Evolutionary conservation across 2,797 vertebrate genomes (phyloP), one percentile per base, ranked within the genome.

Genomic region (Perdix hodgsoniae): DNA sequence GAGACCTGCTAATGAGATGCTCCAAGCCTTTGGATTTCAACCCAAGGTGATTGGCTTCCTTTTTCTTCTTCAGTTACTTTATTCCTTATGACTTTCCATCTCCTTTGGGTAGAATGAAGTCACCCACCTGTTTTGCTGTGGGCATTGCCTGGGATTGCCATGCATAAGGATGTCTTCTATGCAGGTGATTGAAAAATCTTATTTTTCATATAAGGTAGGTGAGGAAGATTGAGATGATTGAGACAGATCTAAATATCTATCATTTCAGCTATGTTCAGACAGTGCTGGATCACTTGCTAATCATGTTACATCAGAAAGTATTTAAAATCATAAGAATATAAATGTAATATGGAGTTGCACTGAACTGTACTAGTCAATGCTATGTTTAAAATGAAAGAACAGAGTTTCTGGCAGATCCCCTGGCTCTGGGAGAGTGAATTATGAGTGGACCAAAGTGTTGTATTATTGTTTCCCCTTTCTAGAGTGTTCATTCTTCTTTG

Each of bases 81-180:
- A 44, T 86, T 67, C 17, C 44, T 67, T 2, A 1, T 10, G 52
- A 5, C 18, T 74, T 88, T n/a, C 35, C n/a, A 16, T 52, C 21
- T 78, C 5, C 5, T 31, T n/a, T 78, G 42, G 22, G 26, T 69
- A 35, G 40, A 57, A 61, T 0, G 3, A 24, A 18, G 6, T 5
- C 14, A 67, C 2, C 2, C 1, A 3, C 29, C 9, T 12, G 0
- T 44, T 59, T 63, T 2, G 1, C 35, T 67, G 44, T n/a, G 19
- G 6, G 44, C 39, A 14, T 69, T 0, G 0, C 29, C 29, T 74
- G 31, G 2, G 2, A 7, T 83, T 11, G n/a, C 27, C 3, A 2
- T 33, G 22, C 8, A 67, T 33, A 67, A 35, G 14, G 7, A 50
- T 3, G 2, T 31, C 35, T 8, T 57, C 50, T 59, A 14, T 29